Percentiles rank a stretch among this genome's conserved stretches.
Conservation (phyloP, 2,797 vertebrate species). For the Cossypha caffra region DNA sequence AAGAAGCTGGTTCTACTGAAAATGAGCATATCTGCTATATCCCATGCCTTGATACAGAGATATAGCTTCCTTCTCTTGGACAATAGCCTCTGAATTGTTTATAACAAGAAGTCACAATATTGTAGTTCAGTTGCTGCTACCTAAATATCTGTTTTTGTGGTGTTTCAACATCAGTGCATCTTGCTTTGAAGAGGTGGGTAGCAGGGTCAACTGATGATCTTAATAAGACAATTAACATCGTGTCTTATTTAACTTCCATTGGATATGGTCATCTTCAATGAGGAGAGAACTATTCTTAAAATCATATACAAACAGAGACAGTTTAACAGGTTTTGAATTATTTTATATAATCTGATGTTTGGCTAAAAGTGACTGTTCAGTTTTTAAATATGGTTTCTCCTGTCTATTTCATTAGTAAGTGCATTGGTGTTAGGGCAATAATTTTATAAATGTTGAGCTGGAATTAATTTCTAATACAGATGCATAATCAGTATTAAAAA, state of each 20-base stretch:
- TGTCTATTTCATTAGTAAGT: background rate
- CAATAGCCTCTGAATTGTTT: background rate
- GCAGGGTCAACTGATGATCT: background rate
- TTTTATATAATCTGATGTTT: background rate
- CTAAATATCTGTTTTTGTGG: background rate
- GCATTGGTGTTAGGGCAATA: background rate
- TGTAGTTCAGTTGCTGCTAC: background rate
- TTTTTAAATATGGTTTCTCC: background rate
- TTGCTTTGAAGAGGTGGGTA: background rate
- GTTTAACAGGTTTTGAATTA: background rate
- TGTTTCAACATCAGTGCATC: background rate
- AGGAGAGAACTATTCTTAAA: background rate
- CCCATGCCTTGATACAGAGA: background rate
- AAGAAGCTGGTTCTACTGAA: background rate
- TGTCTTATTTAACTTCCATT: background rate
- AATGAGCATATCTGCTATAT: background rate
- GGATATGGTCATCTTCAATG: background rate
- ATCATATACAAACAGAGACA: rapidly evolving
- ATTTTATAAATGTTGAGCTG: background rate
- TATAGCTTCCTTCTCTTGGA: background rate
- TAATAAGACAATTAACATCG: background rate
- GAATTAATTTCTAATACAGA: background rate
- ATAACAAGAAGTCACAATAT: background rate
- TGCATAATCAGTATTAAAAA: background rate
- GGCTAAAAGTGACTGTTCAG: background rate